phyloP scores from a whole-genome alignment of 2,888 invertebrate genomes.

The Plebejus melissa region DNA sequence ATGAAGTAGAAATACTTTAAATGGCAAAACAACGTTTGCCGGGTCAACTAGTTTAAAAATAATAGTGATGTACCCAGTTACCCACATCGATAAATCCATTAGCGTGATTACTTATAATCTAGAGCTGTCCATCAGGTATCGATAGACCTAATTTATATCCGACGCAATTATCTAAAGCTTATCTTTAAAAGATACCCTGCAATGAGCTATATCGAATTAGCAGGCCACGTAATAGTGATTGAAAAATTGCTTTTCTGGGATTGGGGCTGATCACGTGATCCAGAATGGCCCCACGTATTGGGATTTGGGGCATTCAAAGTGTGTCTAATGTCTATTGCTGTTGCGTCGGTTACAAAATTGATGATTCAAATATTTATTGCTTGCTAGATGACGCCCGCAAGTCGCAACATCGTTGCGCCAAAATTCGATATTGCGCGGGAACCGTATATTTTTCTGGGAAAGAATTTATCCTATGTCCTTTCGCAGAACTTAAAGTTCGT shows the following conservation, averaged over 20 bases:
- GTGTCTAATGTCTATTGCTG: background rate
- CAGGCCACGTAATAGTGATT: constrained; percentile 11
- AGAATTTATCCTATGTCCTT: no score
- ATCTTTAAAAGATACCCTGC: constrained; percentile 73
- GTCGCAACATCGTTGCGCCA: no score
- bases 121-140: constrained; percentile 63
- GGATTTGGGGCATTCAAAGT: background rate
- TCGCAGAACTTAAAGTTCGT: no score
- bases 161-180: constrained; percentile 62
- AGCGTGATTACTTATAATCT: constrained; percentile 64
- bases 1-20: no score
- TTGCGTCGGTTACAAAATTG: background rate
- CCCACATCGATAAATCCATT: constrained; percentile 33
- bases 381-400: no score
- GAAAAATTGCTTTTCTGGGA: background rate
- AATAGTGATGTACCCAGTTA: constrained; percentile 2
- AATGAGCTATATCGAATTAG: constrained; percentile 30
- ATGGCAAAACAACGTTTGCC: no score
- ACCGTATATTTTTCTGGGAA: no score
- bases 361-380: background rate
- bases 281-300: background rate
- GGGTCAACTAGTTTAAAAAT: background rate
- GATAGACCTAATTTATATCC: constrained; percentile 60
- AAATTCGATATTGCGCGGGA: no score
- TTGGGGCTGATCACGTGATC: background rate